Evolutionary conservation across 2,113 vertebrate species (phyloP).

Genomic region (Esox niger): DNA sequence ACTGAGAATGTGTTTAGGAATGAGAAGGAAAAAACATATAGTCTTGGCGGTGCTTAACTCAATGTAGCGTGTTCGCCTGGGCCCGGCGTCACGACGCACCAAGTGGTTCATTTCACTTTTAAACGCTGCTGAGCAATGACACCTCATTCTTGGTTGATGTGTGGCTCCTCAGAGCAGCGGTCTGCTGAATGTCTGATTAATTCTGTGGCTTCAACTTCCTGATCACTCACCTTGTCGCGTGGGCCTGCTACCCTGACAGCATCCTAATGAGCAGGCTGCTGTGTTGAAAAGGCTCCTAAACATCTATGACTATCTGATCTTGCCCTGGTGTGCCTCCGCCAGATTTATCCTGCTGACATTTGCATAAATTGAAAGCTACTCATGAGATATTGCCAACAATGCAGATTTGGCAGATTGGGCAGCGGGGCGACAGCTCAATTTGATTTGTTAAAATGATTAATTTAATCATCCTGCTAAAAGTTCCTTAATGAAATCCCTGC

Average conservation of each 20-base stretch:
- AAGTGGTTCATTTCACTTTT: too few species aligned
- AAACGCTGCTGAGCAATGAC: not conserved
- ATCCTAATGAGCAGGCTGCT: too few species aligned
- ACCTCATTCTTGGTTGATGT: not conserved
- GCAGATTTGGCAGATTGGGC: constrained; percentile 29
- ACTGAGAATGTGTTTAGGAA: too few species aligned
- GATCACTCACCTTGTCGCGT: not conserved
- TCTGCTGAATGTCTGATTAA: constrained; percentile 49
- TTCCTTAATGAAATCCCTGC: constrained; percentile 3
- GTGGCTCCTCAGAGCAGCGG: constrained; percentile 15
- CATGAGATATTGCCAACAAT: constrained; percentile 39
- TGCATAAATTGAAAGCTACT: constrained; percentile 44
- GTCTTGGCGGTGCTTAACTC: too few species aligned
- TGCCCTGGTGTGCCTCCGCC: constrained; percentile 1
- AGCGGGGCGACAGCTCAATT: constrained; percentile 23
- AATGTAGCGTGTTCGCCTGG: too few species aligned
- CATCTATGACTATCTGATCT: too few species aligned
- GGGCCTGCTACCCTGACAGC: too few species aligned
- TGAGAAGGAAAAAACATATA: too few species aligned
- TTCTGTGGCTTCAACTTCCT: constrained; percentile 27
- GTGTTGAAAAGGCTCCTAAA: too few species aligned
- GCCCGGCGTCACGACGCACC: too few species aligned
- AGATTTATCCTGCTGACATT: constrained; percentile 40
- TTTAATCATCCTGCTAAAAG: constrained; percentile 18
- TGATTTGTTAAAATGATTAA: constrained; percentile 35